Evolutionary conservation across 2,113 vertebrate species (phyloP), one percentile per base, ranked within the genome.

Genomic region (Terrapene triunguis): DNA sequence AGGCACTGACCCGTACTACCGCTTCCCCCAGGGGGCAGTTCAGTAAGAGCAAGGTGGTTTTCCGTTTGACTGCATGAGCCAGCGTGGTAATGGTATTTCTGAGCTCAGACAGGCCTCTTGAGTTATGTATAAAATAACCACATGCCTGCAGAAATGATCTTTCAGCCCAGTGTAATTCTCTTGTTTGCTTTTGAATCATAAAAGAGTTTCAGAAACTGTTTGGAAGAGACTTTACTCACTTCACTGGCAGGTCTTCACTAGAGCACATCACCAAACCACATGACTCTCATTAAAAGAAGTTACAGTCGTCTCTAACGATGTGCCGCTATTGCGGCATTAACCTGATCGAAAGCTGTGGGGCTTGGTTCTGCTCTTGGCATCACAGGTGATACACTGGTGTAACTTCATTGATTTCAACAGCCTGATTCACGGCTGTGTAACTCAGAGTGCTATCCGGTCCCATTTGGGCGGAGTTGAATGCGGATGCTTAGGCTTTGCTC

Each of bases 171-270:
- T 42, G 19, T 76, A 25, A 42, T 76, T 42, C 72, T 74, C 9
- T 44, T 7, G 21, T 38, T 82, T 42, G 13, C 38, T 57, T 55
- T 53, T 65, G 6, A 48, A 82, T 4, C 9, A 22, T 32, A 78
- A 21, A 21, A 2, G 0, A 44, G 38, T 82, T 84, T 80, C 59
- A 8, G 87, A 76, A 95, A 76, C 76, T 59, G 62, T 0, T 0
- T 12, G 35, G 55, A 10, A 0, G 3, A 19, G 17, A 88, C 54
- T 85, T 7, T 2, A 59, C 25, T 29, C 57, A 13, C 47, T 65
- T 78, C 21, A 14, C 74, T 14, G 74, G 42, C 74, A 44, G 74
- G 85, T 82, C 94, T 94, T 96, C 89, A 6, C 53, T 44, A 50
- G 35, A 55, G 6, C 88, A 27, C 17, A 0, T 27, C 53, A 87